Conservation (phyloP, 2,888 invertebrate species). For the Calameuta filiformis region DNA sequence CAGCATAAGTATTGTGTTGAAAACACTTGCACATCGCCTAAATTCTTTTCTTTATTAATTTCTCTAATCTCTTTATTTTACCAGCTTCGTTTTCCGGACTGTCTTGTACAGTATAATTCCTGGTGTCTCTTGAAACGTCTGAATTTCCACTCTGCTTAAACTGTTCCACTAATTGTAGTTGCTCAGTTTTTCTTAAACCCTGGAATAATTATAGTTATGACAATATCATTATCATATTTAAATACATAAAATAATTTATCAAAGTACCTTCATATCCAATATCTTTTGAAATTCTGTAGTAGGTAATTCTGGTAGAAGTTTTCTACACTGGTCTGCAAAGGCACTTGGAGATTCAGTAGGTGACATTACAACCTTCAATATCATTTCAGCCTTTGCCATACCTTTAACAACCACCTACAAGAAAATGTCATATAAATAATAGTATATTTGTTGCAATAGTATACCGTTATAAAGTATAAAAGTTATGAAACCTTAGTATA, state of each 20-base stretch:
- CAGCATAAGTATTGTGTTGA: neutral
- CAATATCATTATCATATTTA: conserved; percentile 1
- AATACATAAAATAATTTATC: neutral
- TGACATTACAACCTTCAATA: conserved; percentile 98
- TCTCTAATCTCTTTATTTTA: conserved; percentile 70
- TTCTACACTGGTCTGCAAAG: conserved; percentile 90
- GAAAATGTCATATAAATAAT: conserved; percentile 1
- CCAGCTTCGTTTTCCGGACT: conserved; percentile 67
- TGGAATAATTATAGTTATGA: conserved; percentile 21
- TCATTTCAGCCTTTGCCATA: conserved; percentile 99
- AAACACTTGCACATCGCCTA: conserved; percentile 22
- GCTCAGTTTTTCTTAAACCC: conserved; percentile 67
- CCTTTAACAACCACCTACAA: conserved; percentile 82
- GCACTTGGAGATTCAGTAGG: conserved; percentile 83
- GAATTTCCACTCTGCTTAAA: conserved; percentile 66
- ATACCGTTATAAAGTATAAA: neutral
- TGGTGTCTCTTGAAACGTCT: conserved; percentile 34
- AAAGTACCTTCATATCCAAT: conserved; percentile 89
- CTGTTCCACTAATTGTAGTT: conserved; percentile 70
- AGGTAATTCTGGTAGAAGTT: conserved; percentile 90
- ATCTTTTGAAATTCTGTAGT: conserved; percentile 93
- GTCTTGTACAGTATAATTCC: conserved; percentile 42
- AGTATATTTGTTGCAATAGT: neutral
- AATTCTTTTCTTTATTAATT: conserved; percentile 69
- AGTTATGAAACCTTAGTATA: conserved; percentile 74